These are phyloP conservation scores for Cataglyphis albicans DNA, from an alignment of 2,888 invertebrate genomes.

Conservation along the genomic window DNA sequence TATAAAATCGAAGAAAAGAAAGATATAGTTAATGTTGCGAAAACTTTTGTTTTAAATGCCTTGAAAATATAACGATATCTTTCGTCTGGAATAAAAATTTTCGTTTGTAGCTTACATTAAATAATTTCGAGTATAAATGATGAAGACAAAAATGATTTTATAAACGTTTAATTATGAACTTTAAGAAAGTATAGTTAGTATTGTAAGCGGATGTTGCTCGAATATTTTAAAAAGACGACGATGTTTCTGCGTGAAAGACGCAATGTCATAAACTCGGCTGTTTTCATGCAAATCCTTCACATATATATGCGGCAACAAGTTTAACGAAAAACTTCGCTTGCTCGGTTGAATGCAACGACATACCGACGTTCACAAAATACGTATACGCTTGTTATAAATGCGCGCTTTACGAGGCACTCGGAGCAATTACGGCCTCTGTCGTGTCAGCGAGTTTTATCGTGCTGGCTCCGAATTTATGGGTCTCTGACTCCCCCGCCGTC, in stretches of 20 bases:
- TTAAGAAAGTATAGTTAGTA: background rate
- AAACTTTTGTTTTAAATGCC: background rate
- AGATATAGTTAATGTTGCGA: background rate
- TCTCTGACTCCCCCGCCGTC: conserved; percentile 54
- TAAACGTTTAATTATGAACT: background rate
- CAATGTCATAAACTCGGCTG: background rate
- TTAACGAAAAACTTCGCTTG: conserved; percentile 64
- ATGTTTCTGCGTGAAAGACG: background rate
- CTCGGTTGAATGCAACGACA: conserved; percentile 52
- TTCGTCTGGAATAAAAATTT: background rate
- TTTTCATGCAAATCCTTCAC: background rate
- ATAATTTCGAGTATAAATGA: background rate
- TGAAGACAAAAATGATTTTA: background rate
- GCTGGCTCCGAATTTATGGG: conserved; percentile 76
- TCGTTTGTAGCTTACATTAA: background rate
- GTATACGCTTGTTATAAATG: conserved; percentile 70
- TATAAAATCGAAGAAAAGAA: background rate
- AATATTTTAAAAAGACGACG: background rate
- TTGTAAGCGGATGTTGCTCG: background rate
- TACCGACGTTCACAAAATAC: conserved; percentile 61
- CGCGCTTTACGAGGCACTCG: conserved; percentile 78
- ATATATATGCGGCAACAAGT: conserved; percentile 44
- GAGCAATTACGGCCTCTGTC: conserved; percentile 79
- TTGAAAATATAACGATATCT: background rate
- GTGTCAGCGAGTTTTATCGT: conserved; percentile 78